Evolutionary conservation across 2,888 invertebrate genomes (phyloP).

Genomic region (Thecophora atra): DNA sequence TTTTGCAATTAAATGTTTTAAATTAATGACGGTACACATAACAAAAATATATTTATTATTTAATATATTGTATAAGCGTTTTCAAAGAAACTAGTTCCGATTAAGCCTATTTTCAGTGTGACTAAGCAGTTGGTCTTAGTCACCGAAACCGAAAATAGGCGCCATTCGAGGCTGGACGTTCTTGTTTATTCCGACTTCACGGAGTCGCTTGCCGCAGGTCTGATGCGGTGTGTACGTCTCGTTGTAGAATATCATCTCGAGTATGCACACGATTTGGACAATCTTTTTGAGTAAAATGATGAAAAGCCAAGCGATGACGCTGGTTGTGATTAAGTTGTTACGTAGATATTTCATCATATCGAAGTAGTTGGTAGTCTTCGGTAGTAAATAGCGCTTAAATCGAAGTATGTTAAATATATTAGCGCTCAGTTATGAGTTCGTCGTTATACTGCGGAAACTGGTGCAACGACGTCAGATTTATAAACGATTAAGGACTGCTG

Average conservation of each 20-base stretch:
- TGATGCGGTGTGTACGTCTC: slow-evolving; percentile 33
- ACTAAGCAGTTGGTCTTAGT: too few relatives aligned
- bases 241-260: slow-evolving; percentile 48
- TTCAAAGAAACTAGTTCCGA: slow-evolving; percentile 35
- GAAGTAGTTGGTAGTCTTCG: too few relatives aligned
- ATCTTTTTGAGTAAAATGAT: slow-evolving; percentile 55
- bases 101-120: slow-evolving; percentile 58
- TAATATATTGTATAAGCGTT: too few relatives aligned
- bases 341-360: slow-evolving; percentile 52
- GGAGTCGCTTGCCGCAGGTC: slow-evolving; percentile 41
- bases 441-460: neutral
- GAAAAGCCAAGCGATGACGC: slow-evolving; percentile 52
- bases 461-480: neutral
- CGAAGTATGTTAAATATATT: neutral
- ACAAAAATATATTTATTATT: too few relatives aligned
- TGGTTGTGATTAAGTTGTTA: slow-evolving; percentile 55
- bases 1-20: too few relatives aligned
- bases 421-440: neutral
- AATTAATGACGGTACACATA: too few relatives aligned
- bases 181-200: slow-evolving; percentile 1
- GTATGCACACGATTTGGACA: slow-evolving; percentile 54
- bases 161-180: slow-evolving; percentile 43
- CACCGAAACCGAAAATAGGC: slow-evolving; percentile 57
- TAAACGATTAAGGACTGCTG: too few relatives aligned
- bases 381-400: neutral